Evolutionary conservation across 2,113 vertebrate species (phyloP).

Genomic region (Ochotona curzoniae): DNA sequence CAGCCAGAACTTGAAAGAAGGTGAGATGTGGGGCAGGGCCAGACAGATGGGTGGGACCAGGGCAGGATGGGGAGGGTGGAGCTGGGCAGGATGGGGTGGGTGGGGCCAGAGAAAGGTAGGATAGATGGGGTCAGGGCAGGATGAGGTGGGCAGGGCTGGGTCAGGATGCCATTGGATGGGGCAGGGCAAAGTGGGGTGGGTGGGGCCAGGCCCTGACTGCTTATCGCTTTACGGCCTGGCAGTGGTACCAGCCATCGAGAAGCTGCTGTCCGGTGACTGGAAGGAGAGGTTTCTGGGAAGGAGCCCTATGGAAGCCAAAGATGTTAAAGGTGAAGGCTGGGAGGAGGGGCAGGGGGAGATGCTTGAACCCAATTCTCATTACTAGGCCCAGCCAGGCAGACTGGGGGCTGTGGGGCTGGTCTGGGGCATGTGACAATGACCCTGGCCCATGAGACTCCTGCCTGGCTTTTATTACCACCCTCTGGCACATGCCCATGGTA

Average conservation of each 20-base stretch:
- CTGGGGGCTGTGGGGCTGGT: background rate
- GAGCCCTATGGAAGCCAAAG: slow-evolving; percentile 86
- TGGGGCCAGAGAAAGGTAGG: too few relatives aligned
- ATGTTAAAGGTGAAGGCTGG: slow-evolving; percentile 91
- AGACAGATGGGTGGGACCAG: background rate
- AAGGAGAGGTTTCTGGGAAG: slow-evolving; percentile 94
- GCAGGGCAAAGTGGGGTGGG: too few relatives aligned
- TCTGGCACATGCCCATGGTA: too few relatives aligned
- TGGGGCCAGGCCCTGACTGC: too few relatives aligned
- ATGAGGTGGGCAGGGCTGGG: too few relatives aligned
- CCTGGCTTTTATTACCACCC: background rate
- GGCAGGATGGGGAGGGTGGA: too few relatives aligned
- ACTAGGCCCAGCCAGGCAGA: background rate
- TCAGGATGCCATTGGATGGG: too few relatives aligned
- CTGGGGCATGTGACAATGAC: too few relatives aligned
- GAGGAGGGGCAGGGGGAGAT: background rate
- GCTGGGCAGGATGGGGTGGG: too few relatives aligned
- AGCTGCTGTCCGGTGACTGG: slow-evolving; percentile 94
- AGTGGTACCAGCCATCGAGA: slow-evolving; percentile 97
- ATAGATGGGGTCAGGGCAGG: too few relatives aligned
- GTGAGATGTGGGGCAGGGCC: slow-evolving; percentile 75
- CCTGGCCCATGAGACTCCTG: background rate
- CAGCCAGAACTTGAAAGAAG: slow-evolving; percentile 91
- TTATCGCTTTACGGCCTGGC: slow-evolving; percentile 34
- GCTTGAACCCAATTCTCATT: background rate